A percentile compares a stretch with the other conserved stretches of the same genome.
These are phyloP conservation scores for Zele albiditarsus DNA, from an alignment of 2,888 invertebrate species.

Conservation along the genomic window DNA sequence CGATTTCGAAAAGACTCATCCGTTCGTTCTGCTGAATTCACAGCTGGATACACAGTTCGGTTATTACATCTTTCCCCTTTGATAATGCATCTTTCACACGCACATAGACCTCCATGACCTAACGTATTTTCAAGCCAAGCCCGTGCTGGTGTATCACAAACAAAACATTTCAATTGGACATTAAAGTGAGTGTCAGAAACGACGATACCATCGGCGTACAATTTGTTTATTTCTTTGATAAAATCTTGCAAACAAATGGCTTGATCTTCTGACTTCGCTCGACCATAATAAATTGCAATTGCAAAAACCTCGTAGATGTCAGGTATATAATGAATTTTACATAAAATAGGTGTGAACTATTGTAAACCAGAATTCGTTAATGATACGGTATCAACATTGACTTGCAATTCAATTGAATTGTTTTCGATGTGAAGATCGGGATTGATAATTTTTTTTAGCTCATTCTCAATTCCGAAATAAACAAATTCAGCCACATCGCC, in stretches of 20 bases:
- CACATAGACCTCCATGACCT: slow-evolving; percentile 47
- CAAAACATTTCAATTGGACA: slow-evolving; percentile 46
- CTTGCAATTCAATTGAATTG: neutral
- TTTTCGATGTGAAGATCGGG: neutral
- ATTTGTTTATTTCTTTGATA: slow-evolving; percentile 45
- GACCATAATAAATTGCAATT: slow-evolving; percentile 49
- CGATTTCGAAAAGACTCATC: slow-evolving; percentile 22
- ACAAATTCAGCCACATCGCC: slow-evolving; percentile 39
- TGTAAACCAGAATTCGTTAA: slow-evolving; percentile 43
- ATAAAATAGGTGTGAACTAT: slow-evolving; percentile 49
- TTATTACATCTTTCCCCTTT: slow-evolving; percentile 36
- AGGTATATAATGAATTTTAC: slow-evolving; percentile 44
- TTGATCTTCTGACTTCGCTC: slow-evolving; percentile 49
- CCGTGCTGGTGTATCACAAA: slow-evolving; percentile 49
- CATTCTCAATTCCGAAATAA: slow-evolving; percentile 38
- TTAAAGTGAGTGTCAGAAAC: slow-evolving; percentile 40
- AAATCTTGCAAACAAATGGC: slow-evolving; percentile 45
- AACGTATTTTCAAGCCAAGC: slow-evolving; percentile 48
- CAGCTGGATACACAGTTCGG: slow-evolving; percentile 32
- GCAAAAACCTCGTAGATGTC: slow-evolving; percentile 48
- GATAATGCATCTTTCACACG: slow-evolving; percentile 49
- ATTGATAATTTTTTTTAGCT: neutral
- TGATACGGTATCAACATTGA: slow-evolving; percentile 38
- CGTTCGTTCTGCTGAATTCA: slow-evolving; percentile 17
- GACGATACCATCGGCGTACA: slow-evolving; percentile 41